Percentiles rank a stretch among this genome's conserved stretches.
Evolutionary conservation across 2,888 invertebrate species (phyloP).

Genomic region (Clunio marinus): DNA sequence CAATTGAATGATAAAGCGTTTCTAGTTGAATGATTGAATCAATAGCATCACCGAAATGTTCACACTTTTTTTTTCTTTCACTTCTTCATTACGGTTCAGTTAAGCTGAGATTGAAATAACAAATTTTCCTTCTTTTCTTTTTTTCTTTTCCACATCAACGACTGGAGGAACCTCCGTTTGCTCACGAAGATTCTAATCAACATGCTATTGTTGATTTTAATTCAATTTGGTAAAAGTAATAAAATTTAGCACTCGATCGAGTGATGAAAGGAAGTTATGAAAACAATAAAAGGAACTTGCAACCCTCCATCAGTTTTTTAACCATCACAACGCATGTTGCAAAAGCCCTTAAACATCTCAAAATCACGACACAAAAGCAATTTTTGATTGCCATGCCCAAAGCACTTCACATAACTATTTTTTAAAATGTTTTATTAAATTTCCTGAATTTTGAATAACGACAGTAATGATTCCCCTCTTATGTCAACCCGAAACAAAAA

Average conservation of each 20-base stretch:
- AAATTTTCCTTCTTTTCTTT: too few species aligned
- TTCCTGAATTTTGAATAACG: background rate
- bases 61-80: background rate
- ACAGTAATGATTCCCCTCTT: slow-evolving; percentile 1
- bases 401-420: background rate
- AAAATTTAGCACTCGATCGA: slow-evolving; percentile 11
- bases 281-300: background rate
- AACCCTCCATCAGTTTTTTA: background rate
- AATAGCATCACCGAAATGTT: background rate
- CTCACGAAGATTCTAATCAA: slow-evolving; percentile 15
- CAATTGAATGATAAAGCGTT: slow-evolving; percentile 28
- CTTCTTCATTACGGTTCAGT: too few species aligned
- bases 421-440: slow-evolving; percentile 20
- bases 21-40: slow-evolving; percentile 25
- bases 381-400: background rate
- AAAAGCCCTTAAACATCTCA: background rate
- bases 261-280: background rate
- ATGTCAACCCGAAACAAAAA: slow-evolving; percentile 14
- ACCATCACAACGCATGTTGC: background rate
- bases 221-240: slow-evolving; percentile 20
- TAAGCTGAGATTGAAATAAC: too few species aligned
- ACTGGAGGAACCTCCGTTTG: background rate
- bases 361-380: too few species aligned
- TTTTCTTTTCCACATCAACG: too few species aligned
- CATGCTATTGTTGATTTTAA: slow-evolving; percentile 9